Conservation (phyloP, 2,888 invertebrate species). For the Volucella inanis region DNA sequence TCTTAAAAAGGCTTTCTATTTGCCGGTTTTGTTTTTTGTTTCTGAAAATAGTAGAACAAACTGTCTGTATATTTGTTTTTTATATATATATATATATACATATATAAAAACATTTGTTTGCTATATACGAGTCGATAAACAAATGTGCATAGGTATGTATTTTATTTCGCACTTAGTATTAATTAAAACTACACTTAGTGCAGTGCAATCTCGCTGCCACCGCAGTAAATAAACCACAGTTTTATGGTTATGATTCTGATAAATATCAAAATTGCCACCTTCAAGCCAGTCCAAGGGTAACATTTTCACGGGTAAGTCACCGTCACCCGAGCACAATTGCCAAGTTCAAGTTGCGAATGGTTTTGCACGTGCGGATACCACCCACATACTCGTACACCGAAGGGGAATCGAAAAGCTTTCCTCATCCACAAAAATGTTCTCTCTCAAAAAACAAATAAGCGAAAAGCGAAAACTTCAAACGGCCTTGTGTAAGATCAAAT, state of each 20-base stretch:
- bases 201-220: conserved; percentile 22
- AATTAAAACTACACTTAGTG: conserved; percentile 1
- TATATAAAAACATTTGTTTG: too few species aligned
- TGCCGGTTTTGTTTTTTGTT: too few species aligned
- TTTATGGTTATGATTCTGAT: conserved; percentile 1
- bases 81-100: too few species aligned
- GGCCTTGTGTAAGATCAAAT: conserved; percentile 71
- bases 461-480: conserved; percentile 27
- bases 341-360: conserved; percentile 68
- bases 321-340: conserved; percentile 17
- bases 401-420: conserved; percentile 38
- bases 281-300: background rate
- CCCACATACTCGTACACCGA: background rate
- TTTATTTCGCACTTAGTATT: background rate
- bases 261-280: background rate
- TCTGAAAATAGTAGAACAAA: too few species aligned
- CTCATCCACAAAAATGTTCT: conserved; percentile 15
- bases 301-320: conserved; percentile 70
- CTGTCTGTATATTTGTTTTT: too few species aligned
- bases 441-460: background rate
- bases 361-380: conserved; percentile 56
- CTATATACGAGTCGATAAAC: too few species aligned
- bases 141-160: too few species aligned
- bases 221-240: conserved; percentile 3
- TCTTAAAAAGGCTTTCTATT: too few species aligned